phyloP scores from a whole-genome alignment of 2,113 vertebrate species.

The Tenrec ecaudatus region DNA sequence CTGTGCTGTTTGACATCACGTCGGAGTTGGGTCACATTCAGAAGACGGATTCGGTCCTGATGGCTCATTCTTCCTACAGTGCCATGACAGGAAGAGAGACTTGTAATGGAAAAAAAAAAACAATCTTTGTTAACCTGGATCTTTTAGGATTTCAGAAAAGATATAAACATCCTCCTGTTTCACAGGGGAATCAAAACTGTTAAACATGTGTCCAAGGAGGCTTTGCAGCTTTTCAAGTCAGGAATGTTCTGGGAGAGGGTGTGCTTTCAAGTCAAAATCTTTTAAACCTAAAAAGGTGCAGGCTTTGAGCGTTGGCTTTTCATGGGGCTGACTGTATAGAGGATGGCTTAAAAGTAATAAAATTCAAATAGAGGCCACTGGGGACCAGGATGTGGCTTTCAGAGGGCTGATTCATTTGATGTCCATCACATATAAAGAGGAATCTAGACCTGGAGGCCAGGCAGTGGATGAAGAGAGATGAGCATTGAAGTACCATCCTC shows the following conservation, averaged over 20 bases:
- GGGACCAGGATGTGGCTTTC: background rate
- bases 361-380: constrained; percentile 13
- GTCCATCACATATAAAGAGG: constrained; percentile 30
- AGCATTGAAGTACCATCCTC: background rate
- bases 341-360: constrained; percentile 10
- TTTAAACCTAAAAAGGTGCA: constrained; percentile 13
- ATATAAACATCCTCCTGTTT: constrained; percentile 52
- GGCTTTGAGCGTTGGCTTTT: constrained; percentile 37
- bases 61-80: constrained; percentile 70
- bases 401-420: background rate
- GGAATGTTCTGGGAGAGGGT: background rate
- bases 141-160: constrained; percentile 55
- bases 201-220: background rate
- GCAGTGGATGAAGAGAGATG: background rate
- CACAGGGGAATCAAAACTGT: constrained; percentile 28
- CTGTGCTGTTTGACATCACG: background rate
- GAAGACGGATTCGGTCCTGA: constrained; percentile 58
- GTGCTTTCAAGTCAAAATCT: background rate
- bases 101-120: constrained; percentile 53
- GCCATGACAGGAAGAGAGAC: constrained; percentile 65
- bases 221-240: background rate
- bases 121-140: constrained; percentile 25
- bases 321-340: background rate
- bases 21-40: constrained; percentile 28
- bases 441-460: background rate